These are phyloP conservation scores for Paracentrotus lividus DNA, from an alignment of 53 echinoderm and acorn worm species.

Conservation along the genomic window DNA sequence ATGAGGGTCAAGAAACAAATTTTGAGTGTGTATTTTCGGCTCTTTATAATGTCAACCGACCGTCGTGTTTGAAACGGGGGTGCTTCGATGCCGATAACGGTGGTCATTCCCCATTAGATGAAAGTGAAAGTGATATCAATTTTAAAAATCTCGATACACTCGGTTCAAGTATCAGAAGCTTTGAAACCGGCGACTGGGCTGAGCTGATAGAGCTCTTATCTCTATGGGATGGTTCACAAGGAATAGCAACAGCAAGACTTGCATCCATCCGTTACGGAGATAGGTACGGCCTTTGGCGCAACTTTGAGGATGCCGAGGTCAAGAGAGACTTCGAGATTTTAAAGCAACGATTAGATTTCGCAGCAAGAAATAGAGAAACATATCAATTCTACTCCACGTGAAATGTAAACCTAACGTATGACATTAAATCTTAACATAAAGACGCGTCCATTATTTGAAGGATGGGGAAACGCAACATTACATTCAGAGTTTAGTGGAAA, in stretches of 20 bases:
- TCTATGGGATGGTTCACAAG: background rate
- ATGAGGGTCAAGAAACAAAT: background rate
- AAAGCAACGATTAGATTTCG: background rate
- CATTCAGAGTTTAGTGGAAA: no score
- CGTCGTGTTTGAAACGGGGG: conserved; percentile 13
- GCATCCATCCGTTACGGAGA: background rate
- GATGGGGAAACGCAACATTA: no score
- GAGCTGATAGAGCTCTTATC: conserved; percentile 12
- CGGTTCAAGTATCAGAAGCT: conserved; percentile 7
- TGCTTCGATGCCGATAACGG: background rate
- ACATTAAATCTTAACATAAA: no score
- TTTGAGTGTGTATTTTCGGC: background rate
- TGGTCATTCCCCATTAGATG: background rate
- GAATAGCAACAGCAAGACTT: background rate
- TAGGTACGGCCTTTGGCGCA: conserved; percentile 6
- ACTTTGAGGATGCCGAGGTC: background rate
- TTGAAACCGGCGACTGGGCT: background rate
- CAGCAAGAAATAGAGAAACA: background rate
- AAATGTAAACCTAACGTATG: no score
- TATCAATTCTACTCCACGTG: no score
- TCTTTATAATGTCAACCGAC: background rate
- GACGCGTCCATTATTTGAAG: no score
- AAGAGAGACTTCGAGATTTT: conserved; percentile 24
- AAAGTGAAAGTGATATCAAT: background rate
- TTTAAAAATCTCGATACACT: background rate